Evolutionary conservation across 2,113 vertebrate genomes (phyloP).

Genomic region (Tetrax tetrax): DNA sequence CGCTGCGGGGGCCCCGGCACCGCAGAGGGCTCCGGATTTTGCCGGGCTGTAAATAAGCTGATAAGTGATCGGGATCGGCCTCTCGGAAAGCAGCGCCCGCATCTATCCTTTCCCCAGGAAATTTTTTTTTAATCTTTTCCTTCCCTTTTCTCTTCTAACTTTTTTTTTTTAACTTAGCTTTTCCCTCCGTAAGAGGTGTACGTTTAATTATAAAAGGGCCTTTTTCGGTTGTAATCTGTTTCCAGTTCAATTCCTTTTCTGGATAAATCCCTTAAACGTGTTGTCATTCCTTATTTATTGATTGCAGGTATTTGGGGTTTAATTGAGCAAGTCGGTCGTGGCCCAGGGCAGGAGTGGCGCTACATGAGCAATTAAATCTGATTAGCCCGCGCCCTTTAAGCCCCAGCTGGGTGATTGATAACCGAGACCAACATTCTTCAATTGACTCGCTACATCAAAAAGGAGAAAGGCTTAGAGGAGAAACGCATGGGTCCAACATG

Average conservation of each 20-base stretch:
- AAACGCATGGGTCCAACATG: conserved; percentile 66
- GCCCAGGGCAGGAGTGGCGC: conserved; percentile 82
- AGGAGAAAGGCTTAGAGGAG: conserved; percentile 72
- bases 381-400: conserved; percentile 84
- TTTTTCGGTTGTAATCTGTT: conserved; percentile 73
- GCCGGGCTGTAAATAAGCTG: neutral
- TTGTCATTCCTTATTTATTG: conserved; percentile 82
- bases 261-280: conserved; percentile 76
- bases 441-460: conserved; percentile 80
- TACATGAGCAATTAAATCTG: conserved; percentile 87
- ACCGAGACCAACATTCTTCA: conserved; percentile 82
- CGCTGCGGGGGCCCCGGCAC: neutral
- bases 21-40: neutral
- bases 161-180: neutral
- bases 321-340: conserved; percentile 84
- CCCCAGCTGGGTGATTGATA: conserved; percentile 87
- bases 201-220: conserved; percentile 72
- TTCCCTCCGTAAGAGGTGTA: conserved; percentile 62
- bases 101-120: neutral
- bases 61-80: neutral
- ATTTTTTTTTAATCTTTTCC: neutral
- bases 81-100: neutral
- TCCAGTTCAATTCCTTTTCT: conserved; percentile 75
- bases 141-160: neutral
- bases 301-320: conserved; percentile 84